Percentiles rank a stretch among this genome's conserved stretches.
phyloP scores from a whole-genome alignment of 1,140 invertebrate genomes.

The Centruroides vittatus region DNA sequence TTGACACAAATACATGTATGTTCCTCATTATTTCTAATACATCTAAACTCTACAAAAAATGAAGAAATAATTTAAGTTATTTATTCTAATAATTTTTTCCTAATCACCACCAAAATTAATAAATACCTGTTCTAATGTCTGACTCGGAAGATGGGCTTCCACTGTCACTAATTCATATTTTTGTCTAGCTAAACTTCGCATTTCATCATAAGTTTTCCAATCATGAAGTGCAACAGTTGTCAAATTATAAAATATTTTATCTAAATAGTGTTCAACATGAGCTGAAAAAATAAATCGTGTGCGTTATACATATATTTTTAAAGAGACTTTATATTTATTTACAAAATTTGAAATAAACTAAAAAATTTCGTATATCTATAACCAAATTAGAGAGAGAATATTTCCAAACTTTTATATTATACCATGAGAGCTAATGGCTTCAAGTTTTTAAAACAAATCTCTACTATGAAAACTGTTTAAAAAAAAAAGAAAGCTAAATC shows the following conservation, averaged over 20 bases:
- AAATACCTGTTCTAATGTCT: slow-evolving; percentile 76
- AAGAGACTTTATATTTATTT: neutral
- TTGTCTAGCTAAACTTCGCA: slow-evolving; percentile 78
- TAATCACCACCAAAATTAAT: neutral
- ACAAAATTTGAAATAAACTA: too few species aligned
- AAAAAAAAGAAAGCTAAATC: too few species aligned
- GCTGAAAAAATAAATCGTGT: slow-evolving; percentile 27
- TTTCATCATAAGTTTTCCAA: slow-evolving; percentile 93
- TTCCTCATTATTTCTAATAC: slow-evolving; percentile 96
- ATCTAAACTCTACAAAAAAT: slow-evolving; percentile 61
- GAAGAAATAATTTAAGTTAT: neutral
- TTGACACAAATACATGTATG: slow-evolving; percentile 86
- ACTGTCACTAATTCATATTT: slow-evolving; percentile 68
- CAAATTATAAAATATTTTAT: slow-evolving; percentile 91
- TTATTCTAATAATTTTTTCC: too few species aligned
- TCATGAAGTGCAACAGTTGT: slow-evolving; percentile 94
- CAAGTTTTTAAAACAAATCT: too few species aligned
- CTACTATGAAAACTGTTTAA: too few species aligned
- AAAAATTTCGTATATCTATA: too few species aligned
- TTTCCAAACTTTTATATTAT: too few species aligned
- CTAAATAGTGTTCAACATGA: slow-evolving; percentile 78
- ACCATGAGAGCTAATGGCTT: too few species aligned
- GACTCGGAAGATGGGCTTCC: slow-evolving; percentile 85
- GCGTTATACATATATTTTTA: neutral
- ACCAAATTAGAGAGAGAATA: too few species aligned